phyloP scores from a whole-genome alignment of 2,888 invertebrate genomes.

The Brachylomia viminalis region DNA sequence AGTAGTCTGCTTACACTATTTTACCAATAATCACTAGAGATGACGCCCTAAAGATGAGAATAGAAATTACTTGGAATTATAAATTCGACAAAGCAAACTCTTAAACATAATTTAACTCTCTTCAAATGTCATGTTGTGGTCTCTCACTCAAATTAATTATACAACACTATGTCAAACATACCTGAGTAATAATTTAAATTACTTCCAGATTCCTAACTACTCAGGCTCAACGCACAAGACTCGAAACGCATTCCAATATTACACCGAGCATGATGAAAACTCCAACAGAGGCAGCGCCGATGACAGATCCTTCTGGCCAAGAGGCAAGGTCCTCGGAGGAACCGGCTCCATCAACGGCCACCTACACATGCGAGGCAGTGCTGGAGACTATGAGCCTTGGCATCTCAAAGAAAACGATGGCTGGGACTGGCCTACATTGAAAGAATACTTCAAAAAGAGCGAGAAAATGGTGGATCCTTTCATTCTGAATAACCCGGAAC shows the following conservation, averaged over 20 bases:
- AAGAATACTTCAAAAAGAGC: conserved; percentile 84
- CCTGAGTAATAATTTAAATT: neutral
- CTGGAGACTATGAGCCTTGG: conserved; percentile 83
- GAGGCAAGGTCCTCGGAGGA: conserved; percentile 85
- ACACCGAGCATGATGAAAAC: conserved; percentile 80
- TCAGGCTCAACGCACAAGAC: conserved; percentile 78
- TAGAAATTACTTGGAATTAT: neutral
- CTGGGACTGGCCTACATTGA: conserved; percentile 85
- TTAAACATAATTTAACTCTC: no score
- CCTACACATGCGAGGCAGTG: conserved; percentile 84
- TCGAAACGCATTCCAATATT: conserved; percentile 80
- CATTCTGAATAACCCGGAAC: conserved; percentile 80
- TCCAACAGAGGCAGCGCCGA: conserved; percentile 76
- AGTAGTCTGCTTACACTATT: conserved; percentile 61
- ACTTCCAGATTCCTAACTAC: conserved; percentile 84
- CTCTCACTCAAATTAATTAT: neutral
- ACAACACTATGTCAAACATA: neutral
- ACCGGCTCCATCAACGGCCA: conserved; percentile 86
- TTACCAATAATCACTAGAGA: neutral
- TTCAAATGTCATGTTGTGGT: neutral
- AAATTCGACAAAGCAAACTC: neutral
- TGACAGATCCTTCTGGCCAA: conserved; percentile 83
- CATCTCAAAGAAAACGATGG: conserved; percentile 79
- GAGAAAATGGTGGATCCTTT: conserved; percentile 83
- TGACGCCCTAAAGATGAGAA: neutral